phyloP scores from a whole-genome alignment of 2,797 vertebrate genomes.

The Toxotes lorentzi region DNA sequence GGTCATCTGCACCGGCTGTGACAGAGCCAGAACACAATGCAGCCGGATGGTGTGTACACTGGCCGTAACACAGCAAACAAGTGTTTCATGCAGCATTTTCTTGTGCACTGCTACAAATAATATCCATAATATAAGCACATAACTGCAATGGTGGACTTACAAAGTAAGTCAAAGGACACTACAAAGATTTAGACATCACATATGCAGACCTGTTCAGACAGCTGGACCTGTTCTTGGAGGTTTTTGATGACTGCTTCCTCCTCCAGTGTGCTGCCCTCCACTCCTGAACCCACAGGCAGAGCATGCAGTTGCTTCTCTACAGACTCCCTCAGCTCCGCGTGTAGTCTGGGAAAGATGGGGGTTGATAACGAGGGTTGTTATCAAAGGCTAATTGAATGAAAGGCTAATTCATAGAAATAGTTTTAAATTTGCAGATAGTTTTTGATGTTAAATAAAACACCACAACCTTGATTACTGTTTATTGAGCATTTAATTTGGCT shows the following conservation, averaged over 20 bases:
- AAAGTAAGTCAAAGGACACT: too few relatives aligned
- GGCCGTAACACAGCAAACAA: background rate
- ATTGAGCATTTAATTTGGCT: background rate
- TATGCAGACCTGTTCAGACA: conserved; percentile 86
- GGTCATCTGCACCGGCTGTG: background rate
- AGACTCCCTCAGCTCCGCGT: conserved; percentile 88
- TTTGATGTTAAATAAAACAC: background rate
- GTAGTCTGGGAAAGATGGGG: conserved; percentile 83
- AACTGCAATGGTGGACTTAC: background rate
- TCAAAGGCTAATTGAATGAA: too few relatives aligned
- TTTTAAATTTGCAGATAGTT: background rate
- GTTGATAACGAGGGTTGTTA: background rate
- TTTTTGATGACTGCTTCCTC: conserved; percentile 86
- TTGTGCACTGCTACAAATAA: background rate
- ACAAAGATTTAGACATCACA: conserved; percentile 1
- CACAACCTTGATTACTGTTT: background rate
- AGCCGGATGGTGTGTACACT: conserved; percentile 7
- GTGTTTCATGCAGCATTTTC: background rate
- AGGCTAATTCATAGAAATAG: background rate
- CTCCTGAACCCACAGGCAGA: conserved; percentile 73
- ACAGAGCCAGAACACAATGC: background rate
- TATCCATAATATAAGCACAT: background rate
- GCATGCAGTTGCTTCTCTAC: conserved; percentile 89
- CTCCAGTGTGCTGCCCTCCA: conserved; percentile 72
- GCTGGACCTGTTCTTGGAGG: conserved; percentile 91